phyloP scores from a whole-genome alignment of 2,113 vertebrate species.

The Helogale parvula region DNA sequence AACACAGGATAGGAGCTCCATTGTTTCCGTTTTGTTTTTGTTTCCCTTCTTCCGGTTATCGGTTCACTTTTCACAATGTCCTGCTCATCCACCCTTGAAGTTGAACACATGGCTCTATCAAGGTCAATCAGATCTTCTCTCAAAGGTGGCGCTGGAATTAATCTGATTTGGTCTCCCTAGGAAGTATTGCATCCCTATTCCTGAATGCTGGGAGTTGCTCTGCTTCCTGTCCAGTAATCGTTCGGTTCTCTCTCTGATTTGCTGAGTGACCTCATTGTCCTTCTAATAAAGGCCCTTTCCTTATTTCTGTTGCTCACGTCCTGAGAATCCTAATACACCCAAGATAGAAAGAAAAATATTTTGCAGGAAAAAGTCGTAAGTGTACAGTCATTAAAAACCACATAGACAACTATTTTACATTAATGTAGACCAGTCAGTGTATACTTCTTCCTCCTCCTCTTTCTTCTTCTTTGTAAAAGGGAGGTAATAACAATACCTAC shows the following conservation, averaged over 20 bases:
- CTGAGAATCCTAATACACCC: not conserved
- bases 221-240: not conserved
- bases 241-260: not conserved
- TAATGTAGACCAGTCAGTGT: not conserved
- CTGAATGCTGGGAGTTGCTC: not conserved
- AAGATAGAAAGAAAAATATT: not conserved
- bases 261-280: not conserved
- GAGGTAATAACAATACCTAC: too few species aligned
- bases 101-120: not conserved
- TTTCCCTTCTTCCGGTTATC: not conserved
- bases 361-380: not conserved
- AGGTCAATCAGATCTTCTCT: not conserved
- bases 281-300: not conserved
- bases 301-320: not conserved
- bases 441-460: too few species aligned
- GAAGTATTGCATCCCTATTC: not conserved
- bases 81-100: not conserved
- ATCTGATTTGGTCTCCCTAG: not conserved
- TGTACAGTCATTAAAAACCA: not conserved
- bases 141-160: not conserved
- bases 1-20: not conserved
- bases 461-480: too few species aligned
- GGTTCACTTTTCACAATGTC: not conserved
- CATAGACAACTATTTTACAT: not conserved
- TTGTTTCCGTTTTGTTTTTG: not conserved